Evolutionary conservation across 2,113 vertebrate genomes (phyloP).

Genomic region (Puntigrus tetrazona): DNA sequence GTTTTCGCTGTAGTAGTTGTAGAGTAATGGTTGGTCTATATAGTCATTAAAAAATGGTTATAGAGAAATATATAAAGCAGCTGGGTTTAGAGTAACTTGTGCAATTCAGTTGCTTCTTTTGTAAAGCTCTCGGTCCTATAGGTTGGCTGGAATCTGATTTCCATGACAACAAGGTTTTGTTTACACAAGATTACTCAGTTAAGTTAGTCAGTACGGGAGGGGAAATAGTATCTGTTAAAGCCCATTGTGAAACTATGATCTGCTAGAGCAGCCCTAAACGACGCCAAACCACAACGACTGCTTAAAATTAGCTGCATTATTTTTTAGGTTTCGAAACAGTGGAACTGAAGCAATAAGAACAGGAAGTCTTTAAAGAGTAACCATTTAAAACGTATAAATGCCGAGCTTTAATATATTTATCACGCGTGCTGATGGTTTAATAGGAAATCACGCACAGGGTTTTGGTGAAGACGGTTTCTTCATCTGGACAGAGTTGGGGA

Average conservation of each 20-base stretch:
- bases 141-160: slow-evolving; percentile 39
- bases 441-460: background rate
- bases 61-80: background rate
- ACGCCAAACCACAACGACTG: background rate
- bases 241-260: background rate
- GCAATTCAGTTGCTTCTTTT: background rate
- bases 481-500: background rate
- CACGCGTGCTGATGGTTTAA: background rate
- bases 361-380: background rate
- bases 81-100: too few relatives aligned
- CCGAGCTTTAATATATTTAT: background rate
- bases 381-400: background rate
- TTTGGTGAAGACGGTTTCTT: background rate
- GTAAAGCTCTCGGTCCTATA: background rate
- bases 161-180: slow-evolving; percentile 68
- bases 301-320: background rate
- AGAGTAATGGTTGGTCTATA: background rate
- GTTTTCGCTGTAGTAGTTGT: background rate
- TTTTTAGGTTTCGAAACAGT: background rate
- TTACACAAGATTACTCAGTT: slow-evolving; percentile 61
- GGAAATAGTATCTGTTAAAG: slow-evolving; percentile 40
- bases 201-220: slow-evolving; percentile 67
- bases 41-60: background rate
- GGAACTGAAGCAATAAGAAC: background rate
- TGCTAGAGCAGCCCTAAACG: slow-evolving; percentile 29